A percentile compares a stretch with the other conserved stretches of the same genome.
Conservation (phyloP, 2,797 vertebrate genomes). For the Synanceia verrucosa region DNA sequence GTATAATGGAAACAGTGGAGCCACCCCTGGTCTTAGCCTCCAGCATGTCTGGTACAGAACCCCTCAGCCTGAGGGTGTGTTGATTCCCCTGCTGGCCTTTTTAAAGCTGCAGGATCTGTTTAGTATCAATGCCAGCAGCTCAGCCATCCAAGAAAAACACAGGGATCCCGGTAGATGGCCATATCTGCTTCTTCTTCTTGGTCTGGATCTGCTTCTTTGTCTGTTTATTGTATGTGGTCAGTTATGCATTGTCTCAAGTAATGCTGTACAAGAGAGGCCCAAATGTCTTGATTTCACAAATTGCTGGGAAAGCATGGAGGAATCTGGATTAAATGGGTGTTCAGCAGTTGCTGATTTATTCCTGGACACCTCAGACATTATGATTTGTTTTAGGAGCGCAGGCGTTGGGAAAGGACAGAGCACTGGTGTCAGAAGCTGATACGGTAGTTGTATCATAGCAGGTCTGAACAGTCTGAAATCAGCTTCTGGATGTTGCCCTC, state of each 20-base stretch:
- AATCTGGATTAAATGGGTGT: constrained; percentile 1
- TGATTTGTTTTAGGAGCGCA: constrained; percentile 4
- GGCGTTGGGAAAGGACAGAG: not conserved
- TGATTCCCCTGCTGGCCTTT: constrained; percentile 20
- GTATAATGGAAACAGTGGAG: constrained; percentile 14
- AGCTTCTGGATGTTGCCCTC: constrained; percentile 40
- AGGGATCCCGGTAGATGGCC: constrained; percentile 5
- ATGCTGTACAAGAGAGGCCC: constrained; percentile 12
- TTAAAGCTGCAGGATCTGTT: constrained; percentile 34
- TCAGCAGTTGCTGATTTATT: constrained; percentile 7
- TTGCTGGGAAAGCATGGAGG: constrained; percentile 2
- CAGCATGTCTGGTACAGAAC: not conserved
- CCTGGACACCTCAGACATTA: constrained; percentile 28
- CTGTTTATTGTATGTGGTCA: not conserved
- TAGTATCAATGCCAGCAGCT: constrained; percentile 4
- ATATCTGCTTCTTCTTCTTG: constrained; percentile 5
- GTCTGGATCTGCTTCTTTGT: not conserved
- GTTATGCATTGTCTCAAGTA: constrained; percentile 3
- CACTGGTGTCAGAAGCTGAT: constrained; percentile 29
- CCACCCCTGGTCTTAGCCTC: constrained; percentile 10
- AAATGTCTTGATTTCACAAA: constrained; percentile 15
- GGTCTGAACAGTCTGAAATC: constrained; percentile 27
- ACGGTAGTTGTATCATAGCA: constrained; percentile 28
- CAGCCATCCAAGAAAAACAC: constrained; percentile 21
- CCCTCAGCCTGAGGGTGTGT: constrained; percentile 3